Conservation (phyloP, 2,888 invertebrate species). For the Drosophila eohydei region DNA sequence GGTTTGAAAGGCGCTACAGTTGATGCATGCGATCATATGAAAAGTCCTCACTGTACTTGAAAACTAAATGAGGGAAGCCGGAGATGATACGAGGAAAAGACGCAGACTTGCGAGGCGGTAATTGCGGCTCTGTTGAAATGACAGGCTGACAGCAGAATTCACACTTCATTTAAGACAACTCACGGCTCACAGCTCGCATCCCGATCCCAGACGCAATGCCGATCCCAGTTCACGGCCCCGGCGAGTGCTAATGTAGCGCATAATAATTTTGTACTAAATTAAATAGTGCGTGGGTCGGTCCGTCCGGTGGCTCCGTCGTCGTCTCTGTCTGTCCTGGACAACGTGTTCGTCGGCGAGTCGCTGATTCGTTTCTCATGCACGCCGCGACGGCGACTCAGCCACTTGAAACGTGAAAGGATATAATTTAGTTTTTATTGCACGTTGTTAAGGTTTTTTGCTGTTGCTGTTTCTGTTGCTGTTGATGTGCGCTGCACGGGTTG, state of each 20-base stretch:
- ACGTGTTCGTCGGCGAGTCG: slow-evolving; percentile 60
- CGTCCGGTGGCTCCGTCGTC: slow-evolving; percentile 10
- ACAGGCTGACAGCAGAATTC: slow-evolving; percentile 76
- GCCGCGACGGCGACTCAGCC: slow-evolving; percentile 51
- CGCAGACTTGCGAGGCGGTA: slow-evolving; percentile 40
- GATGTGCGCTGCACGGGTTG: slow-evolving; percentile 15
- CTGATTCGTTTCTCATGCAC: slow-evolving; percentile 45
- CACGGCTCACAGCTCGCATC: slow-evolving; percentile 46
- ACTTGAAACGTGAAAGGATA: slow-evolving; percentile 78
- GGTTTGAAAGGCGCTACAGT: background rate
- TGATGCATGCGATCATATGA: background rate
- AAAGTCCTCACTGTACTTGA: background rate
- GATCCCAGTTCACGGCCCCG: slow-evolving; percentile 21
- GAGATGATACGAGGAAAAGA: background rate
- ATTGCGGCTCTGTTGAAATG: slow-evolving; percentile 53
- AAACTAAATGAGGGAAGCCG: slow-evolving; percentile 4
- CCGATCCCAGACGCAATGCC: slow-evolving; percentile 1
- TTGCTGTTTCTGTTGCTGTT: slow-evolving; percentile 6
- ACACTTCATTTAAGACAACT: slow-evolving; percentile 77
- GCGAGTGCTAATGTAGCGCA: slow-evolving; percentile 80
- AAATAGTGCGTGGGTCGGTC: slow-evolving; percentile 79
- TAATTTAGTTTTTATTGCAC: slow-evolving; percentile 80
- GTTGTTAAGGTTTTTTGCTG: slow-evolving; percentile 50
- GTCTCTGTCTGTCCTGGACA: slow-evolving; percentile 41
- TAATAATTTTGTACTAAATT: slow-evolving; percentile 81